Percentiles rank a stretch among this genome's conserved stretches.
phyloP scores from a whole-genome alignment of 2,888 invertebrate species.

The Athripsodes cinereus region DNA sequence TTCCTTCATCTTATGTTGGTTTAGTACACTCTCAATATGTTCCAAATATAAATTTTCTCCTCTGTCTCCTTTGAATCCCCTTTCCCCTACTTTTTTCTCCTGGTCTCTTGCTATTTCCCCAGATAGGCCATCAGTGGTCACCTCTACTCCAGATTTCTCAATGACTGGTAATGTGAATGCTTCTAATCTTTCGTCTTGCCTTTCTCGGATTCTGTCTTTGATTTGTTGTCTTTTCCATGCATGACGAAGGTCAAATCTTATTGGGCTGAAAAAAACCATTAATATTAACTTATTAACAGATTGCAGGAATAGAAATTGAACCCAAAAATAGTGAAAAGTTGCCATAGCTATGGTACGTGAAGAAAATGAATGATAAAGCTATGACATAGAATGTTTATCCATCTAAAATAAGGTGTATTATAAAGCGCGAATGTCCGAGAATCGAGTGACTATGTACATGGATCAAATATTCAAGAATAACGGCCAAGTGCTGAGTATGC shows the following conservation, averaged over 20 bases:
- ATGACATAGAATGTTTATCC: no score
- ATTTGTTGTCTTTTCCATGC: slow-evolving; percentile 51
- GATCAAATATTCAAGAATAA: no score
- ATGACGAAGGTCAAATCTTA: slow-evolving; percentile 53
- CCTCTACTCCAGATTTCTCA: slow-evolving; percentile 31
- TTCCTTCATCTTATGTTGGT: slow-evolving; percentile 7
- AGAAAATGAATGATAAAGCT: no score
- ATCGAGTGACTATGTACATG: no score
- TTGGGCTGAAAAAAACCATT: slow-evolving; percentile 40
- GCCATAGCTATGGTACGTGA: no score
- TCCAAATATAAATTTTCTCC: slow-evolving; percentile 13
- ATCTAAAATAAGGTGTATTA: no score
- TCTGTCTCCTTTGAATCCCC: slow-evolving; percentile 18
- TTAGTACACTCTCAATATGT: slow-evolving; percentile 14
- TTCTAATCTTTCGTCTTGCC: slow-evolving; percentile 38
- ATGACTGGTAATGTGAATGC: slow-evolving; percentile 37
- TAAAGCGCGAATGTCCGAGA: no score
- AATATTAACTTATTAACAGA: no score
- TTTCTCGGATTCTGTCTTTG: slow-evolving; percentile 43
- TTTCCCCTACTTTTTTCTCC: not conserved
- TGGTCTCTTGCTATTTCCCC: slow-evolving; percentile 17
- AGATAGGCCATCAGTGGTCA: slow-evolving; percentile 21
- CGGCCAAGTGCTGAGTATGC: no score
- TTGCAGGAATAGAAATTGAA: no score
- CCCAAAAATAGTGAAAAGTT: no score